These are phyloP conservation scores for Cyanoderma ruficeps DNA, from an alignment of 2,113 vertebrate genomes.

Conservation along the genomic window DNA sequence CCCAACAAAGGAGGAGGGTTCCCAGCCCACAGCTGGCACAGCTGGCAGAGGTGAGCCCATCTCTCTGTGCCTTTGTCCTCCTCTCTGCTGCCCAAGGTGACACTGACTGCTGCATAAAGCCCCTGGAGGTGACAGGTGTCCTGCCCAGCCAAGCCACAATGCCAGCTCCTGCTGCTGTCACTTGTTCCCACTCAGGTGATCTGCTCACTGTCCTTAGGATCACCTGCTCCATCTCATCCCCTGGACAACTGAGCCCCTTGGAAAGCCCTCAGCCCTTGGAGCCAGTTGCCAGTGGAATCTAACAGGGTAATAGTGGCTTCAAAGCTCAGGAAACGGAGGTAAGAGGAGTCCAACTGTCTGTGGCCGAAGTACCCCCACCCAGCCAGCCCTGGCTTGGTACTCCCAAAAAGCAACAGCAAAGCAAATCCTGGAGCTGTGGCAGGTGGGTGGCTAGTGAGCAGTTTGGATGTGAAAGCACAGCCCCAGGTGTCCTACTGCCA, in stretches of 20 bases:
- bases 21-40: fast-evolving
- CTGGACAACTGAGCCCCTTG: fast-evolving
- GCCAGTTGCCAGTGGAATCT: not conserved
- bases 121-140: not conserved
- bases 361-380: not conserved
- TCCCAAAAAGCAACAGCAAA: not conserved
- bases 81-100: not conserved
- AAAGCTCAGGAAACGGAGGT: not conserved
- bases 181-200: not conserved
- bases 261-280: not conserved
- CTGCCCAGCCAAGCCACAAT: not conserved
- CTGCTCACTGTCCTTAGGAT: not conserved
- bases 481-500: not conserved
- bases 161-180: not conserved
- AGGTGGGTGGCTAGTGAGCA: not conserved
- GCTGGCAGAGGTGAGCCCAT: not conserved
- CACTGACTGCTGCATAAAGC: not conserved
- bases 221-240: not conserved
- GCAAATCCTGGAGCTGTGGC: not conserved
- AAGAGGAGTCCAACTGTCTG: not conserved
- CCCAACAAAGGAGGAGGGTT: fast-evolving
- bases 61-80: not conserved
- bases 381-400: not conserved
- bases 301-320: fast-evolving
- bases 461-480: not conserved